phyloP scores from a whole-genome alignment of 2,888 invertebrate genomes.

The Amiota mariae region DNA sequence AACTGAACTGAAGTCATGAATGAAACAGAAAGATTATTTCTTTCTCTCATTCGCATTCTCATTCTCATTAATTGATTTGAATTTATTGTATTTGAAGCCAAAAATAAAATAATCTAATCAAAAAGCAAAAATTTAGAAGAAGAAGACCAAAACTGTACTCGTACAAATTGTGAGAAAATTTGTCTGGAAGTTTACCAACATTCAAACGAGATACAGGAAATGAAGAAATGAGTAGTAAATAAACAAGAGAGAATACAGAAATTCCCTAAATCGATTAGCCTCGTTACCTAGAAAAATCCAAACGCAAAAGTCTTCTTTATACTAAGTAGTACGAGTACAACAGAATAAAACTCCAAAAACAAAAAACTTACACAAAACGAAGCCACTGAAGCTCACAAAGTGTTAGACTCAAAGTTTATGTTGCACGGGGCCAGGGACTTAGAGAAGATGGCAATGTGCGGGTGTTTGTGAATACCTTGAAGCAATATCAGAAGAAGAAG shows the following conservation, averaged over 20 bases:
- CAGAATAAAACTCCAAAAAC: slow-evolving; percentile 34
- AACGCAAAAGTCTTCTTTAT: slow-evolving; percentile 19
- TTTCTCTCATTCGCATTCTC: too few species aligned
- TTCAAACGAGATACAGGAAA: neutral
- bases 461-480: too few species aligned
- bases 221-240: neutral
- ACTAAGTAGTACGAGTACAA: slow-evolving; percentile 6
- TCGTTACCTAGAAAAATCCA: slow-evolving; percentile 49
- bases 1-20: neutral
- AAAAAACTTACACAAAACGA: neutral
- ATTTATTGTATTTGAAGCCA: too few species aligned
- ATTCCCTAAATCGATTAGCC: slow-evolving; percentile 53
- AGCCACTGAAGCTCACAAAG: neutral
- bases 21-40: neutral
- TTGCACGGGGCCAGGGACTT: neutral
- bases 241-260: neutral
- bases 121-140: neutral
- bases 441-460: neutral
- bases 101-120: too few species aligned
- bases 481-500: too few species aligned
- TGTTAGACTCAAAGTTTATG: neutral
- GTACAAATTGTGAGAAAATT: too few species aligned
- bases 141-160: neutral
- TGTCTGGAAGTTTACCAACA: too few species aligned
- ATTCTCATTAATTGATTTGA: too few species aligned